Base-by-base conservation (phyloP, 35 echinoderm and acorn worm species). In the Stichopus chloronotus region DNA sequence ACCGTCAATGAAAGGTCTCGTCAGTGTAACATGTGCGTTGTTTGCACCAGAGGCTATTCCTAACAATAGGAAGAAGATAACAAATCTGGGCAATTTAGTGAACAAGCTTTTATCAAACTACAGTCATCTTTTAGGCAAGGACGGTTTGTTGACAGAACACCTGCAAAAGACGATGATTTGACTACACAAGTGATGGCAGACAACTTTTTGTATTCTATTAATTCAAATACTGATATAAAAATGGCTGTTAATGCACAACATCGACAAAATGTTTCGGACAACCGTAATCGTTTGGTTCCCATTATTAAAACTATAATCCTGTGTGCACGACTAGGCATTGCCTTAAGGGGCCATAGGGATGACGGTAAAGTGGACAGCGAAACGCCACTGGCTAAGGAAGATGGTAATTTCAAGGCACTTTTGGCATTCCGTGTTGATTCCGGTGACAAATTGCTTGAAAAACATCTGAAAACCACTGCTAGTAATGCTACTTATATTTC, bases 71-170 rank as follows among this genome's bases (percentile, higher is more conserved):
- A 76, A 76, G 72, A 76, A 76, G 72, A 76, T 76, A 6, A 76
- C 72, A 76, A 76, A 76, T 76, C 72, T 76, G 72, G 72, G 72
- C 72, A 76, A 76, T 76, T 76, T 76, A 76, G 72, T 76, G 14
- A 76, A 76, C 5, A 76, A 76, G 72, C 72, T 24, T 76, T 76
- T 76, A 76, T 76, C 14, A 76, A 76, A 76, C 72, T 76, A 76
- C 72, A 76, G 72, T 76, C 72, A 76, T 24, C 72, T 76, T 76
- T 76, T 6, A 76, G 72, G 72, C 72, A 76, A 76, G 72, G 72
- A 76, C 72, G 72, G 72, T 76, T 76, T 13, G 72, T 76, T 76
- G 72, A 76, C 72, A 76, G 72, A 76, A 76, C 72, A 76, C 72
- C 72, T 76, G 72, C 72, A 76, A 76, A 76, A 76, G 72, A 16